Base-by-base conservation (phyloP, 2,888 invertebrate species). In the Dichetophora obliterata region DNA sequence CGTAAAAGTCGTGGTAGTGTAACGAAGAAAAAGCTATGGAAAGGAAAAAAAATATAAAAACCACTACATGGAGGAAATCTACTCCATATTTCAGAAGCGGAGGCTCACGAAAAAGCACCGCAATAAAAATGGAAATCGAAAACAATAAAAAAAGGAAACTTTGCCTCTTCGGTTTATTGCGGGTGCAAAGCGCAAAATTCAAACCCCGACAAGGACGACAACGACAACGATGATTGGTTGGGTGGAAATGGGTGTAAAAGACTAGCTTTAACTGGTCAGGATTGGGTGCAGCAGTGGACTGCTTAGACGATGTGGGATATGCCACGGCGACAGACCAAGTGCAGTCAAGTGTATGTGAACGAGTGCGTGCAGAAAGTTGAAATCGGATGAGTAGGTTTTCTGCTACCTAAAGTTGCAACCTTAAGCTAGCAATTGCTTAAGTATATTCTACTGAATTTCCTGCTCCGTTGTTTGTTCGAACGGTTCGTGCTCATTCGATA, bases 71-170 rank as follows among this genome's bases (percentile, higher is more conserved):
- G n/a, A 4, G 72, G 48, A 72, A 74, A 74, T 66, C 54, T 43
- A 74, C 74, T 74, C 65, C 61, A 72, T 61, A 61, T 48, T 59
- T 63, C 22, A 65, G n/a, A n/a, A 66, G 71, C 71, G 65, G 70
- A 69, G 50, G 69, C 73, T 34, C 63, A 73, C 70, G 71, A 68
- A 75, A 71, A 66, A 65, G 70, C 31, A 73, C 68, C 73, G 81
- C 77, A 77, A 80, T 80, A 80, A 81, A 86, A 85, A 86, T 85
- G 86, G 84, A 85, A 85, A 85, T 85, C 85, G 85, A 85, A 86
- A 85, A 86, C 85, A 84, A 85, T 86, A 85, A 86, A 86, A 43
- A 43, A 84, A 78, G 78, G 72, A 52, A 79, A 75, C 72, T 78
- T 76, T 52, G 57, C 76, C 19, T 48, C 75, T 27, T 43, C 66